Base-by-base conservation (phyloP, 2,888 invertebrate genomes). In the Calameuta idolon region DNA sequence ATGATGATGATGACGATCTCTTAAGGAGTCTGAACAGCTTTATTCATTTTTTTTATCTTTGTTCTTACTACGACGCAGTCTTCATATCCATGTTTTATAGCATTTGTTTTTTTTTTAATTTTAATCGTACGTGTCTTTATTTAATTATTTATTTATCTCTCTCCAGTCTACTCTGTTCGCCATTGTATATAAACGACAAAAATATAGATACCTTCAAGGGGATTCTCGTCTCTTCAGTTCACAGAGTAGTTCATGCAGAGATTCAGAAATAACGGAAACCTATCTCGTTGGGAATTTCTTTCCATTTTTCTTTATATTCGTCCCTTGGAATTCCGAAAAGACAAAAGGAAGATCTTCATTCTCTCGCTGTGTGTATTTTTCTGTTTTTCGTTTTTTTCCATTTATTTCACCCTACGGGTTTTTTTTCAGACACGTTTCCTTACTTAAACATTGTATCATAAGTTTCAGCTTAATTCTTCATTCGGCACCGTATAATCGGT, bases 21-120 rank as follows among this genome's bases (percentile, higher is more conserved):
- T 78, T 78, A 75, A 37, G 75, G 79, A 77, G 77, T 80, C 78
- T 75, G 71, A 76, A 79, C 76, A 77, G 77, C 77, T 79, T 76
- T 77, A 55, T 80, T 40, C 71, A 76, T 76, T 55, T 75, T 75
- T 71, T 75, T 76, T 76, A 31, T 76, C 76, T 77, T 78, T 77
- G 69, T 55, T 75, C 40, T 76, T 76, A 75, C 68, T 78, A 30
- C 74, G 40, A 76, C 76, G 35, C 15, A 69, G 69, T 55, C 30
- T 71, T 31, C 78, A 77, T 69, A 34, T 74, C 37, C 55, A 55
- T 40, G 73, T 69, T 34, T 37, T 15, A 71, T 78, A 71, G 33
- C 12, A 55, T 55, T 34, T 73, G 15, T 9, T 71, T 33, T 75
- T 68, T 34, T 55, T 55, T 75, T 3, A n/a, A 55, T 73, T 31